Evolutionary conservation across 2,888 invertebrate species (phyloP).

Genomic region (Papilio elwesi): DNA sequence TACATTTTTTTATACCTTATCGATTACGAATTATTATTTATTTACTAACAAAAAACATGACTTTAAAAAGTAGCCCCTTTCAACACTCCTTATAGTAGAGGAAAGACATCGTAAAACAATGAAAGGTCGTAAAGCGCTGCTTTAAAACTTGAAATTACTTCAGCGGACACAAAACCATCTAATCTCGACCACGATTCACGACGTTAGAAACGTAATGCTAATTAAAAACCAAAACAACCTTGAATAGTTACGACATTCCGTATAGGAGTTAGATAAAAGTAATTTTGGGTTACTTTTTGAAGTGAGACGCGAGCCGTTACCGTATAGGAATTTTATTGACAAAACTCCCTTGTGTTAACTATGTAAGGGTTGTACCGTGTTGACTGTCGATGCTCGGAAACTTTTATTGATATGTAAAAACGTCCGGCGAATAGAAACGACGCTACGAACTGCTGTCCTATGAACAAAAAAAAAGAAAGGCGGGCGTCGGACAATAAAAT

Average conservation of each 20-base stretch:
- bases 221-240: constrained; percentile 77
- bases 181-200: constrained; percentile 62
- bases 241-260: constrained; percentile 80
- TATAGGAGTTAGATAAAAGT: constrained; percentile 72
- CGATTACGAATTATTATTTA: constrained; percentile 50
- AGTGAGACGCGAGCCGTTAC: constrained; percentile 58
- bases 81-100: constrained; percentile 43
- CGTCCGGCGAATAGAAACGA: constrained; percentile 25
- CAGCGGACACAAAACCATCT: constrained; percentile 61
- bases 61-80: constrained; percentile 41
- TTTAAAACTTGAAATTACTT: constrained; percentile 63
- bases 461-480: constrained; percentile 13
- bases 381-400: constrained; percentile 56
- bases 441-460: neutral
- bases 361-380: constrained; percentile 51
- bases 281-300: constrained; percentile 73
- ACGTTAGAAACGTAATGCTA: constrained; percentile 67
- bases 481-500: constrained; percentile 74
- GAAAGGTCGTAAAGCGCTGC: constrained; percentile 63
- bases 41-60: constrained; percentile 38
- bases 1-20: constrained; percentile 56
- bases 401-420: constrained; percentile 41
- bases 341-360: constrained; percentile 64
- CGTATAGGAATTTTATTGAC: constrained; percentile 69
- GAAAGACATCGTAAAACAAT: constrained; percentile 64